Evolutionary conservation across 2,113 vertebrate species (phyloP).

Genomic region (Pteronura brasiliensis): DNA sequence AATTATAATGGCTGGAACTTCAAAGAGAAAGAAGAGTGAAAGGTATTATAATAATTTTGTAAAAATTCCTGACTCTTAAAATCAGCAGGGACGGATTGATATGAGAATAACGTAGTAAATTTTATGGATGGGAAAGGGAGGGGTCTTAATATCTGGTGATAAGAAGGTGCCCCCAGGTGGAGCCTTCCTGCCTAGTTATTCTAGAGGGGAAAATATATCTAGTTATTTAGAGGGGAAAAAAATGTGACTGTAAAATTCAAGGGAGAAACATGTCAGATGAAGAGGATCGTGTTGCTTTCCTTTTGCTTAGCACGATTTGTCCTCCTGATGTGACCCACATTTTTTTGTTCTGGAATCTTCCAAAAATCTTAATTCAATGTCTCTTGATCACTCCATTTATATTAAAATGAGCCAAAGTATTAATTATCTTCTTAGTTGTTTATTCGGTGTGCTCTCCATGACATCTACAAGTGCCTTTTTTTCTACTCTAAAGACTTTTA

Average conservation of each 20-base stretch:
- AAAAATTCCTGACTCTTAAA: slow-evolving; percentile 54
- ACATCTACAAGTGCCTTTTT: background rate
- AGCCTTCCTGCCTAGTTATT: background rate
- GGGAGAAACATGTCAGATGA: background rate
- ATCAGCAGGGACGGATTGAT: slow-evolving; percentile 30
- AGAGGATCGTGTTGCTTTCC: background rate
- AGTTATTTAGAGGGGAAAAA: background rate
- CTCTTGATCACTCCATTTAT: background rate
- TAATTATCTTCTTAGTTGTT: background rate
- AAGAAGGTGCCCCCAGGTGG: slow-evolving; percentile 8
- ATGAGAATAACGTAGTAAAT: background rate
- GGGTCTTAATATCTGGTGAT: background rate
- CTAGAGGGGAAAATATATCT: background rate
- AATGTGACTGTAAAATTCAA: background rate
- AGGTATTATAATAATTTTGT: slow-evolving; percentile 53
- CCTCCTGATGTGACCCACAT: background rate
- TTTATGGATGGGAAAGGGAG: background rate
- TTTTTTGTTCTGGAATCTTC: background rate
- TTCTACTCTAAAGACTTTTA: background rate
- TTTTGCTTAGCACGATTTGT: background rate
- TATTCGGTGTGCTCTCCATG: background rate
- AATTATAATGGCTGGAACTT: slow-evolving; percentile 56
- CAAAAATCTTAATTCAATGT: background rate
- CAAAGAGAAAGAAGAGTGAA: slow-evolving; percentile 55
- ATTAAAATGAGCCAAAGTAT: background rate